phyloP scores from a whole-genome alignment of 1,140 invertebrate species.

The Drosophila baimaii region DNA sequence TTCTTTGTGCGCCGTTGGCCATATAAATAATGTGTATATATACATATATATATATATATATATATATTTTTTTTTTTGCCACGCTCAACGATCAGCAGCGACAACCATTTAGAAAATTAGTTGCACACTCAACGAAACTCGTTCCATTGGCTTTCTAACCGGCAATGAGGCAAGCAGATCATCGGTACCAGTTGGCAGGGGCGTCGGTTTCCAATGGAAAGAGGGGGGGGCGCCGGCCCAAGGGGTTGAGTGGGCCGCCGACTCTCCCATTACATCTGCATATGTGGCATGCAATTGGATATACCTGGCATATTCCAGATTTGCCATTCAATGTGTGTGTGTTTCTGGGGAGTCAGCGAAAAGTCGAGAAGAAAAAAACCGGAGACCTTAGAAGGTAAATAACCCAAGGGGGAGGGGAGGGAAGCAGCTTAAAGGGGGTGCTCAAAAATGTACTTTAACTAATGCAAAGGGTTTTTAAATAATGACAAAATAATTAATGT shows the following conservation, averaged over 20 bases:
- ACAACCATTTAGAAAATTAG: constrained; percentile 79
- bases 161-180: constrained; percentile 47
- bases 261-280: constrained; percentile 48
- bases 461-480: too few species aligned
- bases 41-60: too few species aligned
- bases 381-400: constrained; percentile 4
- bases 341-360: constrained; percentile 24
- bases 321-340: constrained; percentile 17
- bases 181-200: constrained; percentile 26
- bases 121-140: constrained; percentile 76
- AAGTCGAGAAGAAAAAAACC: constrained; percentile 17
- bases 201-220: constrained; percentile 8
- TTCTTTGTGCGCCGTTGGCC: constrained; percentile 27
- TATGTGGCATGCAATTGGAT: constrained; percentile 52
- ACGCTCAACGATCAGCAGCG: constrained; percentile 65
- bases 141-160: constrained; percentile 79
- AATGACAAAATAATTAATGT: too few species aligned
- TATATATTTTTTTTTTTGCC: constrained; percentile 57
- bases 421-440: too few species aligned
- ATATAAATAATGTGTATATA: constrained; percentile 25
- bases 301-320: constrained; percentile 48
- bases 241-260: constrained; percentile 25
- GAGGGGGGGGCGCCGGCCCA: neutral
- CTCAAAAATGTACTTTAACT: neutral
- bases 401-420: neutral